These are phyloP conservation scores for Dipodomys merriami DNA, from an alignment of 2,113 vertebrate species.

Conservation along the genomic window DNA sequence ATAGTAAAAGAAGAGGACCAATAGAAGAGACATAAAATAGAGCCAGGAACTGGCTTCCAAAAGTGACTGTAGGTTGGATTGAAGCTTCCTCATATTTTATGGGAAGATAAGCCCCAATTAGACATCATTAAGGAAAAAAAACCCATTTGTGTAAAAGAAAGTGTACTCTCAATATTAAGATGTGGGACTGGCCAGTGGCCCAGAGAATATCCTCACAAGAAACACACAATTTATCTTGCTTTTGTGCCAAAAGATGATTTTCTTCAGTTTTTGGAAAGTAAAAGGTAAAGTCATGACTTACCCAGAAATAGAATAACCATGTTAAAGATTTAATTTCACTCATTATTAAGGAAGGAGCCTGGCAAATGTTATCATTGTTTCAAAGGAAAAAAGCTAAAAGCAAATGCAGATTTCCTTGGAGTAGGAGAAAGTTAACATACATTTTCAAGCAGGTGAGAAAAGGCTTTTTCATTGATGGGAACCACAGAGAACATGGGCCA, in stretches of 20 bases:
- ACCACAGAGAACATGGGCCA: neutral
- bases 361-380: neutral
- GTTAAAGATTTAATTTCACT: slow-evolving; percentile 4
- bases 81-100: neutral
- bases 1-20: neutral
- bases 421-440: neutral
- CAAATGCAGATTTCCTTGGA: slow-evolving; percentile 8
- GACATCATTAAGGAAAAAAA: neutral
- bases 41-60: neutral
- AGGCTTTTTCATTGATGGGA: neutral
- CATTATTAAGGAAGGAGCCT: neutral
- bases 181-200: neutral
- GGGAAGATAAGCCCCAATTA: too few species aligned
- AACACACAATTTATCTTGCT: neutral
- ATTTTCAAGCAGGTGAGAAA: neutral
- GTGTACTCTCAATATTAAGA: neutral
- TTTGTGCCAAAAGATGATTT: neutral
- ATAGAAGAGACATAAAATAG: neutral
- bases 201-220: neutral
- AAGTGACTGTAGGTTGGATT: accelerated
- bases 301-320: neutral
- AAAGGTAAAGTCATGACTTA: neutral
- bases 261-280: neutral
- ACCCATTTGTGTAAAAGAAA: neutral
- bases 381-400: slow-evolving; percentile 3